Conservation (phyloP, 1,140 invertebrate species). For the Procambarus clarkii region DNA sequence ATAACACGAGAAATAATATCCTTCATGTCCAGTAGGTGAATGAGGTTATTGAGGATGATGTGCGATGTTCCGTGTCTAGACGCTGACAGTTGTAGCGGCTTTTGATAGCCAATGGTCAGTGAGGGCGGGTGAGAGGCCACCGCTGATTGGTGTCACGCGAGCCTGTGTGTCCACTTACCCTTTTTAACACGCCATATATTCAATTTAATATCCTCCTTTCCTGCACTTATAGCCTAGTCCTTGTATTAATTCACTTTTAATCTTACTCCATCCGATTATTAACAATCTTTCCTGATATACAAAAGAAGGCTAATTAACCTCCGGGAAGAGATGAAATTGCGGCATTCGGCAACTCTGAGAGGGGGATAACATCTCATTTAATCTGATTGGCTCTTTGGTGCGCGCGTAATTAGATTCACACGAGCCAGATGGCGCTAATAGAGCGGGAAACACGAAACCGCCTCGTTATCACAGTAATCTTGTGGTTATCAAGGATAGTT, state of each 20-base stretch:
- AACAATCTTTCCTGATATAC: neutral
- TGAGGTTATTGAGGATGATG: neutral
- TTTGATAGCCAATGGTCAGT: slow-evolving; percentile 47
- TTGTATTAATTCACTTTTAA: neutral
- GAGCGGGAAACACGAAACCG: slow-evolving; percentile 58
- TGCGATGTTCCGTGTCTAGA: neutral
- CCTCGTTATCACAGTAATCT: slow-evolving; percentile 52
- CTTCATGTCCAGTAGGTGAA: too few relatives aligned
- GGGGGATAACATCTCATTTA: slow-evolving; percentile 57
- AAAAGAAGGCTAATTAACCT: slow-evolving; percentile 20
- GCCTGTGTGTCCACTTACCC: neutral
- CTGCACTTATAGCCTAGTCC: neutral
- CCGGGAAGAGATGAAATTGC: slow-evolving; percentile 13
- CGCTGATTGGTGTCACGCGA: slow-evolving; percentile 45
- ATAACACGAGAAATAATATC: too few relatives aligned
- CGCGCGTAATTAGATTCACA: slow-evolving; percentile 62
- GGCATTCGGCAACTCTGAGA: slow-evolving; percentile 25
- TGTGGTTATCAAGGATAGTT: neutral
- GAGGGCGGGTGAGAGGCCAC: neutral
- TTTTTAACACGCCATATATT: neutral
- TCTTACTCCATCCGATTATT: neutral
- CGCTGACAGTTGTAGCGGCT: neutral
- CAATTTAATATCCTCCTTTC: neutral
- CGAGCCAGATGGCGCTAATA: slow-evolving; percentile 65
- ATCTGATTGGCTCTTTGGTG: slow-evolving; percentile 64